Conservation (phyloP, 2,888 invertebrate species). For the Quadriops clusia region DNA sequence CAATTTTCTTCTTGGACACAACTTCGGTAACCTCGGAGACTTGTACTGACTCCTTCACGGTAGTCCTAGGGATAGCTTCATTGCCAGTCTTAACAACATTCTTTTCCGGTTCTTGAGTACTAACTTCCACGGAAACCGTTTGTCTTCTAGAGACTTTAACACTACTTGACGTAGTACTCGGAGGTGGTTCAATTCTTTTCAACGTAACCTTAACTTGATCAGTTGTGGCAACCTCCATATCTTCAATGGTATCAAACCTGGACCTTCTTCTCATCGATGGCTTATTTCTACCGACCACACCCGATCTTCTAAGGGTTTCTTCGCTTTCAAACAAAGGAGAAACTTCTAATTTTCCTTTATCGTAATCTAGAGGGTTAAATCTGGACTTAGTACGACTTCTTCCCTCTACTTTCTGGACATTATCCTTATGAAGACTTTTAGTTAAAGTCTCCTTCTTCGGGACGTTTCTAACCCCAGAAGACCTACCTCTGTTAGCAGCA, state of each 20-base stretch:
- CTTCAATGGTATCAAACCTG: too few relatives aligned
- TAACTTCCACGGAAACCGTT: slow-evolving; percentile 18
- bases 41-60: slow-evolving; percentile 28
- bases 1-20: slow-evolving; percentile 28
- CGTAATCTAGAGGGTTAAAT: slow-evolving; percentile 24
- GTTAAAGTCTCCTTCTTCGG: slow-evolving; percentile 9
- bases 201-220: too few relatives aligned
- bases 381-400: slow-evolving; percentile 18
- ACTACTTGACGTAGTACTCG: slow-evolving; percentile 6
- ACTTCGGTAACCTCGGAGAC: slow-evolving; percentile 30
- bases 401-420: not conserved
- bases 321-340: slow-evolving; percentile 33
- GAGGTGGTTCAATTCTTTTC: slow-evolving; percentile 9
- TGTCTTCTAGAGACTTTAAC: slow-evolving; percentile 11
- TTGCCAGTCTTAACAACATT: slow-evolving; percentile 7
- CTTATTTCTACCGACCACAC: not conserved
- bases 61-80: too few relatives aligned
- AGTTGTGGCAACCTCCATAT: too few relatives aligned
- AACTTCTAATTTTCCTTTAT: slow-evolving; percentile 32
- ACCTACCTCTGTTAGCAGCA: too few relatives aligned
- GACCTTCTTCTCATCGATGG: not conserved
- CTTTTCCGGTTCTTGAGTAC: slow-evolving; percentile 16
- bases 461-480: not conserved
- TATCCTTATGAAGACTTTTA: too few relatives aligned
- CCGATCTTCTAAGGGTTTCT: slow-evolving; percentile 20